phyloP scores from a whole-genome alignment of 2,888 invertebrate genomes.

The Xanthorhoe spadicearia region DNA sequence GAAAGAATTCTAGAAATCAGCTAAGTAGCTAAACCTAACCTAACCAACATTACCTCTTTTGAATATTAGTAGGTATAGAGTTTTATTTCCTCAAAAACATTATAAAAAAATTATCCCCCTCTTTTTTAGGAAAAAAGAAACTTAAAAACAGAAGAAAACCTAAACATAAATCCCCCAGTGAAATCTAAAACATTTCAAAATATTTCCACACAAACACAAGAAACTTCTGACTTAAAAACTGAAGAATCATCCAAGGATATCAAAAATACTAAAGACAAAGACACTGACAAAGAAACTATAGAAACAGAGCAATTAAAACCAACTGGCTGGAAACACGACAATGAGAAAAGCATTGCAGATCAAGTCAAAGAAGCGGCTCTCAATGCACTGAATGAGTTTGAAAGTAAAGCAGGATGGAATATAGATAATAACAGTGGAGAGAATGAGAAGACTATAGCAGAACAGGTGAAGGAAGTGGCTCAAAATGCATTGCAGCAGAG shows the following conservation, averaged over 20 bases:
- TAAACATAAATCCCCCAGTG: slow-evolving; percentile 21
- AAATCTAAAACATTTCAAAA: slow-evolving; percentile 24
- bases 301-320: slow-evolving; percentile 11
- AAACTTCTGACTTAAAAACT: background rate
- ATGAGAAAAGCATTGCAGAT: slow-evolving; percentile 23
- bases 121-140: slow-evolving; percentile 15
- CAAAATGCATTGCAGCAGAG: slow-evolving; percentile 89
- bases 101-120: background rate
- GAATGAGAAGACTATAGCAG: slow-evolving; percentile 83
- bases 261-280: background rate
- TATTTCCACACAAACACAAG: slow-evolving; percentile 34
- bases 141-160: background rate
- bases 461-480: slow-evolving; percentile 91
- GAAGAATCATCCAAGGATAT: background rate
- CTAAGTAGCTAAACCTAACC: no score
- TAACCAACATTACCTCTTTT: no score
- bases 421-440: slow-evolving; percentile 51
- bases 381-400: slow-evolving; percentile 25
- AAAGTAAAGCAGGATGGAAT: slow-evolving; percentile 57
- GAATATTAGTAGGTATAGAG: no score
- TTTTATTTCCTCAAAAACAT: no score
- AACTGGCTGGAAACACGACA: slow-evolving; percentile 5
- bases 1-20: no score
- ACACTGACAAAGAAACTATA: background rate
- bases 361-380: slow-evolving; percentile 29